A percentile compares a stretch with the other conserved stretches of the same genome.
These are phyloP conservation scores for Oxyscelio sp. DNA, from an alignment of 2,888 invertebrate species.

Conservation along the genomic window DNA sequence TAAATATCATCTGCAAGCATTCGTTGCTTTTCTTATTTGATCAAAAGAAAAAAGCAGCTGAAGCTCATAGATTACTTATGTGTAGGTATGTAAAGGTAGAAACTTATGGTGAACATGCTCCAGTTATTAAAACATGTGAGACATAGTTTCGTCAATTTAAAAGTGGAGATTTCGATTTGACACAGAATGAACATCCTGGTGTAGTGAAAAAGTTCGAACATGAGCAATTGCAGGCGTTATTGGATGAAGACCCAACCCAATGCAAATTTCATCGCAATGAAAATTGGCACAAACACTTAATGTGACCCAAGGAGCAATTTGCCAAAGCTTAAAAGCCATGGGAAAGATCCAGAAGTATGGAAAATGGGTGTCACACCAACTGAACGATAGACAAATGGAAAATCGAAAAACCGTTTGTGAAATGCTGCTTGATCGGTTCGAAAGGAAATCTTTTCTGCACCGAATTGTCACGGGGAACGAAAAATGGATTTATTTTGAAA, in stretches of 20 bases:
- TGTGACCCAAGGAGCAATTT: conserved; percentile 51
- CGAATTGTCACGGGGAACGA: too few relatives aligned
- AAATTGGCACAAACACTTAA: conserved; percentile 60
- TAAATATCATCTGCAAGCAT: conserved; percentile 13
- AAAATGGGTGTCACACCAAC: conserved; percentile 20
- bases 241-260: conserved; percentile 61
- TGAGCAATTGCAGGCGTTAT: too few relatives aligned
- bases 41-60: conserved; percentile 35
- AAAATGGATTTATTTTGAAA: too few relatives aligned
- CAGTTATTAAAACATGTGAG: too few relatives aligned
- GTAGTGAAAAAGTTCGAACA: conserved; percentile 51
- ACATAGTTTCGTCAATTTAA: conserved; percentile 31
- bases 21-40: too few relatives aligned
- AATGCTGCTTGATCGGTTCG: conserved; percentile 25
- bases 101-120: too few relatives aligned
- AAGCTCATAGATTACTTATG: conserved; percentile 32
- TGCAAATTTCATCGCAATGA: conserved; percentile 67
- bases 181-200: conserved; percentile 11
- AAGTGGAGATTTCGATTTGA: conserved; percentile 25
- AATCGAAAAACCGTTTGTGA: conserved; percentile 30
- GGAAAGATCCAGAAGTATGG: conserved; percentile 32
- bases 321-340: too few relatives aligned
- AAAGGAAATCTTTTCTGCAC: conserved; percentile 42
- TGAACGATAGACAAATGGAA: too few relatives aligned
- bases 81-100: too few relatives aligned